A percentile compares a stretch with the other conserved stretches of the same genome.
phyloP scores from a whole-genome alignment of 2,888 invertebrate genomes.

The Chymomyza amoena region DNA sequence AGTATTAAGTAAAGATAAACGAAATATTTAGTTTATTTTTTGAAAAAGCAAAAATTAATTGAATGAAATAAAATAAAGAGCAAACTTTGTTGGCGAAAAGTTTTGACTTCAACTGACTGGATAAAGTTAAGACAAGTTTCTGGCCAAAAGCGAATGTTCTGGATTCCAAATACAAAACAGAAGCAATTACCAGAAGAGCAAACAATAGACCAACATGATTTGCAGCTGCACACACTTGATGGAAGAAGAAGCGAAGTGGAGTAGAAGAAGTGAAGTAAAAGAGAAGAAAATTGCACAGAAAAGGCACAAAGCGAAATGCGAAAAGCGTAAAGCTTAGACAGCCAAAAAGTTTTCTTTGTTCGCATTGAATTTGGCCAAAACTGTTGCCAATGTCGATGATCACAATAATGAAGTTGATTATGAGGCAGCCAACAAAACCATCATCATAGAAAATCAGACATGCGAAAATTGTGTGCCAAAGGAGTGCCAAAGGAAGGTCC shows the following conservation, averaged over 20 bases:
- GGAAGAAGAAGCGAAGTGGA: conserved; percentile 11
- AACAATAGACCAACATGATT: conserved; percentile 35
- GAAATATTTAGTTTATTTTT: background rate
- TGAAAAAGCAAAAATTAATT: conserved; percentile 18
- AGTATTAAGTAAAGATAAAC: conserved; percentile 12
- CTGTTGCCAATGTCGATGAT: background rate
- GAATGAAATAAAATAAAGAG: conserved; percentile 26
- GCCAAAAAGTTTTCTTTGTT: background rate
- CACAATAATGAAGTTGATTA: background rate
- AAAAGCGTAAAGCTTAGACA: background rate
- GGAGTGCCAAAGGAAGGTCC: no score
- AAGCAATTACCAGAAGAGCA: conserved; percentile 25
- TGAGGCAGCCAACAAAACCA: background rate
- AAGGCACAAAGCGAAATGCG: conserved; percentile 5
- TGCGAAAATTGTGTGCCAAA: background rate
- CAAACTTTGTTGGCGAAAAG: conserved; percentile 25
- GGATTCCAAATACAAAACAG: conserved; percentile 27
- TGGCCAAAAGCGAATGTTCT: conserved; percentile 21
- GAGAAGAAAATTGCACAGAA: conserved; percentile 12
- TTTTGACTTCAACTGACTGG: conserved; percentile 3
- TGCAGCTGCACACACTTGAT: conserved; percentile 51
- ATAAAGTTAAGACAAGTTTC: background rate
- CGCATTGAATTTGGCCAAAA: background rate
- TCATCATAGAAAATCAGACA: background rate
- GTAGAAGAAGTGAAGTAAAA: conserved; percentile 33